These are phyloP conservation scores for Oreochromis grahami DNA, from an alignment of 2,797 vertebrate genomes.

Conservation along the genomic window DNA sequence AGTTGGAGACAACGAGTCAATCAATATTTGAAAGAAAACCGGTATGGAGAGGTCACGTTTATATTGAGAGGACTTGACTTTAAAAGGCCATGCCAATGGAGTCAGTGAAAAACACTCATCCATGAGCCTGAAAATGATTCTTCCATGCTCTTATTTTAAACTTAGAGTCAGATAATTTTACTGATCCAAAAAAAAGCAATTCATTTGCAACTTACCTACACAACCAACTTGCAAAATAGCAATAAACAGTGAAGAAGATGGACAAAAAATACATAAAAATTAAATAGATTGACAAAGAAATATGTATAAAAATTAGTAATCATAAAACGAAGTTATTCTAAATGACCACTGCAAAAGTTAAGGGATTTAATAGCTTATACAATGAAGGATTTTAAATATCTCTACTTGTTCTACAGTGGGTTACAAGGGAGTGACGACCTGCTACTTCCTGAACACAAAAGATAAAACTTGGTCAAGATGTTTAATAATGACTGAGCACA, in stretches of 20 bases:
- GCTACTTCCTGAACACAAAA: not conserved
- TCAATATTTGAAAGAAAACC: not conserved
- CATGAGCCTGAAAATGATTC: not conserved
- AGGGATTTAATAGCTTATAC: not conserved
- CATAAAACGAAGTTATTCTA: not conserved
- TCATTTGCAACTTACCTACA: not conserved
- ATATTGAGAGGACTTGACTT: not conserved
- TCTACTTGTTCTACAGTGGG: not conserved
- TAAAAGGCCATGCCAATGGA: not conserved
- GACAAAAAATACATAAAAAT: not conserved
- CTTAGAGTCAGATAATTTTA: not conserved
- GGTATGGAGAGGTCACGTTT: not conserved
- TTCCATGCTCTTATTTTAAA: not conserved
- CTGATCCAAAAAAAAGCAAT: not conserved
- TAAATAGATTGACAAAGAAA: not conserved
- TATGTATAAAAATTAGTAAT: not conserved
- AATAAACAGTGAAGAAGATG: not conserved
- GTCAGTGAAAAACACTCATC: not conserved
- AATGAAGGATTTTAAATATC: not conserved
- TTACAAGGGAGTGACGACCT: not conserved
- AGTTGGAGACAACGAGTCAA: not conserved
- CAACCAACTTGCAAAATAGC: not conserved
- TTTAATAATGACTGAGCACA: not conserved
- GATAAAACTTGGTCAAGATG: not conserved
- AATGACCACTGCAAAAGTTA: not conserved